A percentile compares a stretch with the other conserved stretches of the same genome.
These are phyloP conservation scores for Apocrypta bakeri DNA, from an alignment of 1,140 invertebrate species.

Conservation along the genomic window DNA sequence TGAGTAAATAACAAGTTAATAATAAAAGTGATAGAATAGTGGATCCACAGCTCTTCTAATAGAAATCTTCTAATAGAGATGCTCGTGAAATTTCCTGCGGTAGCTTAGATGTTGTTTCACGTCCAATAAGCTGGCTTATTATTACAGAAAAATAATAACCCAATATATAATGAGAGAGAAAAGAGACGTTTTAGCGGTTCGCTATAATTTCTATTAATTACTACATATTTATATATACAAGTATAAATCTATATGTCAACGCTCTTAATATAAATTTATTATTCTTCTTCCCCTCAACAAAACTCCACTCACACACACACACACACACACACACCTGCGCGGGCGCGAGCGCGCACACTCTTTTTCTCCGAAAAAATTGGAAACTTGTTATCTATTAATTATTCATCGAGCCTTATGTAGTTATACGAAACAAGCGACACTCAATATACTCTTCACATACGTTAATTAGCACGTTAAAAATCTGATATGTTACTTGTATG, in stretches of 20 bases:
- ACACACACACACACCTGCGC: too few relatives aligned
- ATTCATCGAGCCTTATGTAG: not conserved
- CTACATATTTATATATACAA: conserved; percentile 1
- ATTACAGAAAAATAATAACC: conserved; percentile 18
- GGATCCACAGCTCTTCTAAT: too few relatives aligned
- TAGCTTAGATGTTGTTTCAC: too few relatives aligned
- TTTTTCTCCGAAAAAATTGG: not conserved
- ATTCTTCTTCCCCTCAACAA: too few relatives aligned
- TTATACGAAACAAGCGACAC: not conserved
- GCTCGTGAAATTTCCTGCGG: too few relatives aligned
- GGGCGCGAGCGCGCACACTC: too few relatives aligned
- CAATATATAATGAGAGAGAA: conserved; percentile 40
- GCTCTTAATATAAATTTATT: not conserved
- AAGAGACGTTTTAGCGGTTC: conserved; percentile 19
- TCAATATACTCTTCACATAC: not conserved
- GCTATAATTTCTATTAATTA: conserved; percentile 20
- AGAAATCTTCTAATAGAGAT: too few relatives aligned
- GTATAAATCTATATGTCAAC: not conserved
- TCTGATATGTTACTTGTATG: too few relatives aligned
- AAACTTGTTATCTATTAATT: not conserved
- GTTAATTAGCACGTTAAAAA: too few relatives aligned
- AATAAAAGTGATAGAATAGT: too few relatives aligned
- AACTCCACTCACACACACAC: not conserved
- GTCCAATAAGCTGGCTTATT: too few relatives aligned
- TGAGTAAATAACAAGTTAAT: too few relatives aligned